These are phyloP conservation scores for Conops quadrifasciatus DNA, from an alignment of 2,888 invertebrate genomes.

Conservation along the genomic window DNA sequence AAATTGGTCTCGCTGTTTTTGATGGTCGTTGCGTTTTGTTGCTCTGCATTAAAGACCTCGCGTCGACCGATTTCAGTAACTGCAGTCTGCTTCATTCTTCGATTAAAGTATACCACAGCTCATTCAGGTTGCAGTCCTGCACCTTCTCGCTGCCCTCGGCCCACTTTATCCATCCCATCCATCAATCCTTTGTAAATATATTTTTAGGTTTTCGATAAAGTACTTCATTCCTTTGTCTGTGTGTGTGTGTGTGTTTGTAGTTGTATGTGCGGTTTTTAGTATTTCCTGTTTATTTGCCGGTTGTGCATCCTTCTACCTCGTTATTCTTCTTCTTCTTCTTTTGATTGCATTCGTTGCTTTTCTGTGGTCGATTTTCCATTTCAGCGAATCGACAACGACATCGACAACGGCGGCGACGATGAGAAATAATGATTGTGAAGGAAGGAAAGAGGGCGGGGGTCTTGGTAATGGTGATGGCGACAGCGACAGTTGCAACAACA, in stretches of 20 bases:
- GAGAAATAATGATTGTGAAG: too few species aligned
- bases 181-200: slow-evolving; percentile 11
- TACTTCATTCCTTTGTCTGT: not conserved
- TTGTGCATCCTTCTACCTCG: not conserved
- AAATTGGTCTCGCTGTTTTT: not conserved
- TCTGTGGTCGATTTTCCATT: slow-evolving; percentile 57
- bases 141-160: too few species aligned
- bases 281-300: not conserved
- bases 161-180: not conserved
- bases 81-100: not conserved
- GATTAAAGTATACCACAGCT: not conserved
- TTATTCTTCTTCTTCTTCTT: slow-evolving; percentile 8
- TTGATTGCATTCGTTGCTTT: slow-evolving; percentile 50
- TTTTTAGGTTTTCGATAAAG: slow-evolving; percentile 1
- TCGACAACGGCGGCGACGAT: too few species aligned
- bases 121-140: too few species aligned
- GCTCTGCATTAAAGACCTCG: not conserved
- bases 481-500: too few species aligned
- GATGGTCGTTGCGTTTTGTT: not conserved
- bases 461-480: too few species aligned
- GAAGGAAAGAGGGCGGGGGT: too few species aligned
- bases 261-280: slow-evolving; percentile 11
- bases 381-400: slow-evolving; percentile 48
- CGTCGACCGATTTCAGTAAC: not conserved
- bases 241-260: slow-evolving; percentile 11